phyloP scores from a whole-genome alignment of 2,797 vertebrate species.

The Melanotaenia pygmaea region DNA sequence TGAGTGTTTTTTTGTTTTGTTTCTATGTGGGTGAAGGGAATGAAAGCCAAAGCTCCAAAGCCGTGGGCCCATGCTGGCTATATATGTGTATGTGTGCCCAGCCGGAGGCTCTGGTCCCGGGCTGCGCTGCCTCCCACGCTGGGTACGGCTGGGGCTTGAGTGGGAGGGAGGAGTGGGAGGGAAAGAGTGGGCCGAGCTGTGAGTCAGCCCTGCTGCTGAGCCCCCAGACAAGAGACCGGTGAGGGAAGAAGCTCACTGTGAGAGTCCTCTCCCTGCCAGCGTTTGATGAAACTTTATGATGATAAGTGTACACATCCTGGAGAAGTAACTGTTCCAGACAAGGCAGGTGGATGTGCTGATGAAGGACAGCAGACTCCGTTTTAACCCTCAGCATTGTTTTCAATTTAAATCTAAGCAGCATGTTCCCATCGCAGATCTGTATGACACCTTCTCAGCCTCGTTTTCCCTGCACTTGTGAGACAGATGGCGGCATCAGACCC shows the following conservation, averaged over 20 bases:
- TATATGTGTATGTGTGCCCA: constrained; percentile 58
- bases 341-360: not conserved
- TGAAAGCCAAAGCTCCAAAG: constrained; percentile 73
- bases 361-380: not conserved
- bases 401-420: not conserved
- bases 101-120: constrained; percentile 77
- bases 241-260: constrained; percentile 42
- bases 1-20: constrained; percentile 40
- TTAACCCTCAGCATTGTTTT: not conserved
- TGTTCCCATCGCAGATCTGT: constrained; percentile 2
- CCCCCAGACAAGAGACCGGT: constrained; percentile 62
- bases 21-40: constrained; percentile 74
- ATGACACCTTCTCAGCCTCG: constrained; percentile 4
- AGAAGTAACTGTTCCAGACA: constrained; percentile 1
- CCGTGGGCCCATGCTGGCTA: constrained; percentile 66
- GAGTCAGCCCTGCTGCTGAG: constrained; percentile 72
- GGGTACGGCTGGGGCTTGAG: constrained; percentile 67
- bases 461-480: constrained; percentile 37
- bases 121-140: constrained; percentile 77
- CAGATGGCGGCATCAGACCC: constrained; percentile 62
- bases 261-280: constrained; percentile 35
- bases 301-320: constrained; percentile 1
- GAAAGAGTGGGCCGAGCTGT: constrained; percentile 67
- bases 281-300: constrained; percentile 41
- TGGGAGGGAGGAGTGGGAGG: constrained; percentile 60